Conservation (phyloP, 1,140 invertebrate genomes). For the Venustaconcha ellipsiformis region DNA sequence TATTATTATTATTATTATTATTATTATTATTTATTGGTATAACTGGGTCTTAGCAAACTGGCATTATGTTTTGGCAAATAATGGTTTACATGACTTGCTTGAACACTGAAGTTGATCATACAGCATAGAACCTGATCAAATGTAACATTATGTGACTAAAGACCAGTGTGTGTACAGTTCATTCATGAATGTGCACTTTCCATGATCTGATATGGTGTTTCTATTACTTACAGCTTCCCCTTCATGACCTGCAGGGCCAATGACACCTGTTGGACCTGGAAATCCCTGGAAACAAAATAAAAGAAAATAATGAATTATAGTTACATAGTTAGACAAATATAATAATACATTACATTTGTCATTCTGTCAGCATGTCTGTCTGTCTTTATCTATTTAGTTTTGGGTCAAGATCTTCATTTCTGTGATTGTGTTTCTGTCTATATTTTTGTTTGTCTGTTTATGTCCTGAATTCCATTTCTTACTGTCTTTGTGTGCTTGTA, state of each 20-base stretch:
- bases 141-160: no score
- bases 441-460: background rate
- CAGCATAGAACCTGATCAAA: no score
- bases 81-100: no score
- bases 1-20: background rate
- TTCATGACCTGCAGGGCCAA: conserved; percentile 72
- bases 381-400: no score
- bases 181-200: background rate
- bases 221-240: conserved; percentile 12
- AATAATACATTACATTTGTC: background rate
- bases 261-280: conserved; percentile 73
- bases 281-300: conserved; percentile 23
- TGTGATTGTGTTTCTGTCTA: background rate
- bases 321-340: no score
- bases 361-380: background rate
- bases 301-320: background rate
- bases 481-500: background rate
- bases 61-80: background rate
- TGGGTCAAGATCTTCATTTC: background rate
- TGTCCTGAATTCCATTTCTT: background rate
- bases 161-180: no score
- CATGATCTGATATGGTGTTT: background rate
- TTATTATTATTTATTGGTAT: background rate
- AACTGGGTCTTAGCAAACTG: background rate
- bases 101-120: no score